Evolutionary conservation across 2,888 invertebrate genomes (phyloP), one percentile per base, ranked within the genome.

Genomic region (Carabus problematicus): DNA sequence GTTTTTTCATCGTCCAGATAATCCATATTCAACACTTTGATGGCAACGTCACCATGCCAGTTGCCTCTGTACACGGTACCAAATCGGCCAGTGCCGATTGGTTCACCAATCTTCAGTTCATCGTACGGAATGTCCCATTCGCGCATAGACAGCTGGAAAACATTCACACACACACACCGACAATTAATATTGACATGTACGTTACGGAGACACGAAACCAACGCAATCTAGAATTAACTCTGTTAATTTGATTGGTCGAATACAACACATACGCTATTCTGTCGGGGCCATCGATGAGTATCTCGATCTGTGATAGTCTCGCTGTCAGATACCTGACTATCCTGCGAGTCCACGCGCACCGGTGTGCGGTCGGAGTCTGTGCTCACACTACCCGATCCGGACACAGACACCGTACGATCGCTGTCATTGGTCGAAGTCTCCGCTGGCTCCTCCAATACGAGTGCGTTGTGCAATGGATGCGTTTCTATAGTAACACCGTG

Each of bases 121-220:
- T 95, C 94, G 84, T 90, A 97, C n/a, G 97, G 97, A 80, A 98
- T 98, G 84, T 98, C 97, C 98, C 98, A 98, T 80, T 98, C 97
- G 77, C 94, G 89, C 85, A 95, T 89, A 0, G 95, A 95, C 73
- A 95, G 83, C 92, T 92, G 82, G 11, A 78, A 77, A 67, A 72
- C 71, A 67, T 72, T 82, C 82, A 72, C 83, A 83, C 71, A 82
- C n/a, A 74, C 49, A 77, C 78, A 29, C 78, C 76, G 79, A 29
- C 3, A 29, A 29, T 29, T 29, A 29, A 6, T 29, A 29, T 2
- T 29, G 29, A 29, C 3, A 3, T 2, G 6, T 29, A 29, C 29
- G 74, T 19, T 79, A 77, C 45, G 78, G 73, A 58, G 81, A 12
- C 12, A 16, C 11, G 9, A 16, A 56, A 40, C 29, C 66, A 42